These are phyloP conservation scores for Aplysina aerophoba DNA, from an alignment of 37 sponge, comb jelly and placozoan species.

Conservation along the genomic window DNA sequence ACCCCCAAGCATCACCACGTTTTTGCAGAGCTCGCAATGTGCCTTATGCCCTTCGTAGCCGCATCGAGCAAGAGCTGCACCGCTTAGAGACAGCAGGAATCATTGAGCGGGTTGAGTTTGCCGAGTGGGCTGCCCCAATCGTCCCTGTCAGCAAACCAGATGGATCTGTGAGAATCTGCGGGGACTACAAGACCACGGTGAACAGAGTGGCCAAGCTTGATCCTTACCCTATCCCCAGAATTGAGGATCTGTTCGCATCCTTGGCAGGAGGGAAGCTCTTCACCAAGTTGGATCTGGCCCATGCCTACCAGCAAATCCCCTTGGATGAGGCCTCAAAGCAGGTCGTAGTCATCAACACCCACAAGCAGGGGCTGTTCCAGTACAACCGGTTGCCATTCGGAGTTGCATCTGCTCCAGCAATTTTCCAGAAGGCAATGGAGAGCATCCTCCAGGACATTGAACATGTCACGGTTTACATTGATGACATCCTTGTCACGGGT, in stretches of 20 bases:
- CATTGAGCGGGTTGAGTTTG: neutral
- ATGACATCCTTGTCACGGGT: neutral
- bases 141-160: neutral
- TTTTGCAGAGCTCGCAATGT: conserved; percentile 25
- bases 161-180: neutral
- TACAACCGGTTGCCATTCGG: conserved; percentile 10
- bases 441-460: neutral
- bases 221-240: neutral
- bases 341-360: neutral
- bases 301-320: conserved; percentile 8
- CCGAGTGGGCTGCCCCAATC: conserved; percentile 10
- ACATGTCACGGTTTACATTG: neutral
- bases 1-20: neutral
- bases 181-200: conserved; percentile 5
- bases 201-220: neutral
- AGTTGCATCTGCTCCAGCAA: neutral
- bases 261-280: neutral
- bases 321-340: neutral
- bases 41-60: neutral
- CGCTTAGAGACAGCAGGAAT: neutral
- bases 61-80: neutral
- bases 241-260: neutral
- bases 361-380: conserved; percentile 3
- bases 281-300: neutral
- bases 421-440: neutral